Conservation (phyloP, 2,888 invertebrate species). For the Spilarctia lutea region DNA sequence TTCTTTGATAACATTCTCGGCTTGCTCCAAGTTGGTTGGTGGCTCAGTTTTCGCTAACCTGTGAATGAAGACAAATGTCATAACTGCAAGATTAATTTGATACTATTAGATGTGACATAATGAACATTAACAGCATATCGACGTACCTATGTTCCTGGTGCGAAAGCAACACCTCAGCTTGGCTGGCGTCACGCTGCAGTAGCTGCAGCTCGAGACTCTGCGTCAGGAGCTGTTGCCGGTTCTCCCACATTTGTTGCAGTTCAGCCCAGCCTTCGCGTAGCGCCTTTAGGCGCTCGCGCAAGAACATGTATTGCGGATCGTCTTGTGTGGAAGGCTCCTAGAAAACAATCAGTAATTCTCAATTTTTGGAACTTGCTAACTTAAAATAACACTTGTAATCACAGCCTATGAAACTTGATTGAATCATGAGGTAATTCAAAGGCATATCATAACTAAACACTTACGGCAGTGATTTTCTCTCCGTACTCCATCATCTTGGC, state of each 20-base stretch:
- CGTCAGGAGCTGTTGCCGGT: slow-evolving; percentile 96
- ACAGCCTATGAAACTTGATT: not conserved
- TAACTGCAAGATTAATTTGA: slow-evolving; percentile 1
- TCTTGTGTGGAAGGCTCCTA: slow-evolving; percentile 94
- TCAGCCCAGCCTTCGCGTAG: slow-evolving; percentile 99
- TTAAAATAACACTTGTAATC: too few species aligned
- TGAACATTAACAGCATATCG: not conserved
- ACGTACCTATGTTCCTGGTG: slow-evolving; percentile 97
- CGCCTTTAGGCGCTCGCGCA: slow-evolving; percentile 98
- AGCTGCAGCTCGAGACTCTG: slow-evolving; percentile 98
- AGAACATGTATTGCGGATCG: slow-evolving; percentile 99
- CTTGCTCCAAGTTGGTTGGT: slow-evolving; percentile 97
- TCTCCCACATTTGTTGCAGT: slow-evolving; percentile 99
- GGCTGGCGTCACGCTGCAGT: slow-evolving; percentile 98
- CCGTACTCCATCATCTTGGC: slow-evolving; percentile 99
- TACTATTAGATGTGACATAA: not conserved
- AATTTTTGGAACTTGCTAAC: too few species aligned
- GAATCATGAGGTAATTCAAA: not conserved
- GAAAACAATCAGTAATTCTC: slow-evolving; percentile 1
- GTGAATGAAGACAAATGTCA: slow-evolving; percentile 18
- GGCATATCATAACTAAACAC: not conserved
- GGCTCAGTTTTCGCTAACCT: slow-evolving; percentile 97
- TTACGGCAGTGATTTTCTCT: slow-evolving; percentile 94
- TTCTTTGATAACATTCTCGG: slow-evolving; percentile 98
- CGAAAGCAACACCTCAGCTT: slow-evolving; percentile 98